phyloP scores from a whole-genome alignment of 2,113 vertebrate species.

The Ciconia boyciana region DNA sequence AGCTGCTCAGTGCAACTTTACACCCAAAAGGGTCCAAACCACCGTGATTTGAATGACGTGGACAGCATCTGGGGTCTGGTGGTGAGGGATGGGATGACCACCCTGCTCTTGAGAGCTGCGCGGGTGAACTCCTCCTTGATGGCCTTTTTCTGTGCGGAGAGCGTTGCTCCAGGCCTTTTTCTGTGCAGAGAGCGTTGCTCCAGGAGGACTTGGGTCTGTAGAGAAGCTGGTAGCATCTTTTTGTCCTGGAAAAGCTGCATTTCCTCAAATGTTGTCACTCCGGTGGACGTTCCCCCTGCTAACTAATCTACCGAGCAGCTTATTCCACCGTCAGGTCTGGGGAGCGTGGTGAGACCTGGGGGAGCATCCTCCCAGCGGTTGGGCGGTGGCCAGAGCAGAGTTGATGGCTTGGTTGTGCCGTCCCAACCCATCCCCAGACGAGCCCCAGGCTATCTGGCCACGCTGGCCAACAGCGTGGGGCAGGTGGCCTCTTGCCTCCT shows the following conservation, averaged over 20 bases:
- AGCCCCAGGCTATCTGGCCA: background rate
- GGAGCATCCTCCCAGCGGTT: background rate
- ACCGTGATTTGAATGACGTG: fast-evolving
- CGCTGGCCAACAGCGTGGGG: fast-evolving
- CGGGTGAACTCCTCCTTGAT: fast-evolving
- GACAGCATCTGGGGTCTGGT: background rate
- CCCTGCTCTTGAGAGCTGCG: background rate
- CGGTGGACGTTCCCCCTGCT: fast-evolving
- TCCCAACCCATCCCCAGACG: background rate
- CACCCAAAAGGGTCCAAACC: background rate
- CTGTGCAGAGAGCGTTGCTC: background rate
- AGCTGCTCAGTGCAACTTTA: background rate
- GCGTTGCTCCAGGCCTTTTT: background rate
- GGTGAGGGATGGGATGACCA: background rate
- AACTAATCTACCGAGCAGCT: background rate
- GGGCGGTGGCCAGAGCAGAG: background rate
- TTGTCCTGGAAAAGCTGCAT: background rate
- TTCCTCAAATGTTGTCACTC: background rate
- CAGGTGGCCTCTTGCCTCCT: background rate
- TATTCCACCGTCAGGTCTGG: background rate
- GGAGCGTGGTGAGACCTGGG: background rate
- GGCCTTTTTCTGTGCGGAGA: background rate
- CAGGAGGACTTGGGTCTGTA: background rate
- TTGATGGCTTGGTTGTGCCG: background rate
- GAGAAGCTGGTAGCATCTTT: background rate